phyloP scores from a whole-genome alignment of 35 echinoderm and acorn worm species.

The Strongylocentrotus purpuratus region DNA sequence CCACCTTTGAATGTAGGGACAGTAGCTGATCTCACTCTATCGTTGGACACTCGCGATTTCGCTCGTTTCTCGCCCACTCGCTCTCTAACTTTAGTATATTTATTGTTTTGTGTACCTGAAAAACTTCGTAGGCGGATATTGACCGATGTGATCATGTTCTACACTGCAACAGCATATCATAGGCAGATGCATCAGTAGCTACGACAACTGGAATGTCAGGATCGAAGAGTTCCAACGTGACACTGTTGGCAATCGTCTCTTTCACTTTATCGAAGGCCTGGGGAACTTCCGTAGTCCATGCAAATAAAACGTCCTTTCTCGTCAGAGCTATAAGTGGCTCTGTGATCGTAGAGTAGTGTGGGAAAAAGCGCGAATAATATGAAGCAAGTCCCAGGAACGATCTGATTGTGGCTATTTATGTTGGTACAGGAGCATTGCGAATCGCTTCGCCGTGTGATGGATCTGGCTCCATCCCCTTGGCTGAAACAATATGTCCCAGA shows the following conservation, averaged over 20 bases:
- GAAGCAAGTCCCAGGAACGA: constrained; percentile 50
- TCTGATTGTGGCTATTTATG: not conserved
- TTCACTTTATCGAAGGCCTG: constrained; percentile 49
- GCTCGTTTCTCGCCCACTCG: too few species aligned
- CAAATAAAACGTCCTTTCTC: constrained; percentile 47
- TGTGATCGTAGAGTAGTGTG: constrained; percentile 52
- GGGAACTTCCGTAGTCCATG: constrained; percentile 23
- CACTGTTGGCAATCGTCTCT: not conserved
- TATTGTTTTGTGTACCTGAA: too few species aligned
- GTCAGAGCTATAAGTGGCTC: constrained; percentile 54
- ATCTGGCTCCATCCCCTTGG: constrained; percentile 43
- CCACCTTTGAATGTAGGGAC: too few species aligned
- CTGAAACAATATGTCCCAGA: constrained; percentile 55
- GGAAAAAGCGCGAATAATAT: constrained; percentile 60
- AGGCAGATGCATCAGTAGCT: constrained; percentile 65
- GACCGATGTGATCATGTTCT: too few species aligned
- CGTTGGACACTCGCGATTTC: too few species aligned
- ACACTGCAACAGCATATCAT: not conserved
- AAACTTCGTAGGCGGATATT: too few species aligned
- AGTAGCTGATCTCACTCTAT: too few species aligned
- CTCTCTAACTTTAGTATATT: too few species aligned
- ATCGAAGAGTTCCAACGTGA: constrained; percentile 16
- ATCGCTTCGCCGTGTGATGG: constrained; percentile 38
- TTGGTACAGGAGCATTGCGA: constrained; percentile 25
- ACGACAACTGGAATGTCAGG: constrained; percentile 30